Evolutionary conservation across 1,140 invertebrate genomes (phyloP).

Genomic region (Copidosoma floridanum): DNA sequence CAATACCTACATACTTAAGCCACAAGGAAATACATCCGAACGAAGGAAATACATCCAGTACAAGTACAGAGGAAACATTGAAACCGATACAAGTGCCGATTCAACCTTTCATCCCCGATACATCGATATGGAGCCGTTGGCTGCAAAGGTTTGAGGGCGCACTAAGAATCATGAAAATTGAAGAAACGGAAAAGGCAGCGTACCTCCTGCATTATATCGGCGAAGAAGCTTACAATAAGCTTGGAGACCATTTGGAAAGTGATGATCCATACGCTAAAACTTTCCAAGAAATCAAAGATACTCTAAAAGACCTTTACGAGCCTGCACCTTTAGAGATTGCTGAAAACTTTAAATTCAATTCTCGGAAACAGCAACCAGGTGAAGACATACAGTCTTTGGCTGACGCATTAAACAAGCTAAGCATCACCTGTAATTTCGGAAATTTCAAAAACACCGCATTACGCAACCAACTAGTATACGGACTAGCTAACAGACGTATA

Average conservation of each 20-base stretch:
- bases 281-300: neutral
- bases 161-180: constrained; percentile 17
- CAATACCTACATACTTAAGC: no score
- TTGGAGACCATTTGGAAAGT: constrained; percentile 16
- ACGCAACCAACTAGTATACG: neutral
- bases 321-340: constrained; percentile 27
- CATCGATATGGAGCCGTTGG: constrained; percentile 24
- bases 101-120: no score
- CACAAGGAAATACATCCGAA: no score
- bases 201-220: constrained; percentile 22
- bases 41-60: no score
- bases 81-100: no score
- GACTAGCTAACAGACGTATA: neutral
- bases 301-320: constrained; percentile 16
- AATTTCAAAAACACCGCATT: neutral
- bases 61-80: no score
- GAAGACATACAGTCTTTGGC: no score
- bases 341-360: no score
- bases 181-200: neutral
- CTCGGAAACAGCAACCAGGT: no score
- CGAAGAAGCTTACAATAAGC: neutral
- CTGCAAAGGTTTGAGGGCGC: constrained; percentile 19
- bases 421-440: neutral
- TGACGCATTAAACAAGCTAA: neutral
- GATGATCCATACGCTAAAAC: neutral